Evolutionary conservation across 2,113 vertebrate species (phyloP).

Genomic region (Halcyon malimbica): DNA sequence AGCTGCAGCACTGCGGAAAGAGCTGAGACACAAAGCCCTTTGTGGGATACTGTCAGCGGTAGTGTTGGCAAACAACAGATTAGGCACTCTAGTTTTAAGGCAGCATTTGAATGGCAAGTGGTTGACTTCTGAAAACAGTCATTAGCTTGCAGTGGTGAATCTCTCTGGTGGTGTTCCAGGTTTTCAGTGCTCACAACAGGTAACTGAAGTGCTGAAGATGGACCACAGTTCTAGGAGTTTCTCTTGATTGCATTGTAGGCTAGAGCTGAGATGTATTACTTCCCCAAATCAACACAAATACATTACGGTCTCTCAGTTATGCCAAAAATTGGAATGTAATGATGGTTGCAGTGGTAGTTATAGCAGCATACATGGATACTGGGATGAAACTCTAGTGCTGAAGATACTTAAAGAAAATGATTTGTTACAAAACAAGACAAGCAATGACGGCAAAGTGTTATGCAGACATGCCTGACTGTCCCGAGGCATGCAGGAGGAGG

Average conservation of each 20-base stretch:
- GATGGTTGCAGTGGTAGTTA: slow-evolving; percentile 75
- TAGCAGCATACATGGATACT: slow-evolving; percentile 77
- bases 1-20: slow-evolving; percentile 66
- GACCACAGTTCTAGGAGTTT: slow-evolving; percentile 70
- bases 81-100: slow-evolving; percentile 89
- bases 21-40: slow-evolving; percentile 79
- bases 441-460: slow-evolving; percentile 68
- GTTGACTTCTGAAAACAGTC: slow-evolving; percentile 78
- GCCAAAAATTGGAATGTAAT: slow-evolving; percentile 78
- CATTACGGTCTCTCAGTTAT: slow-evolving; percentile 62
- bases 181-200: slow-evolving; percentile 74
- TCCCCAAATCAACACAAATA: slow-evolving; percentile 72
- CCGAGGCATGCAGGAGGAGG: slow-evolving; percentile 81
- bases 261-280: slow-evolving; percentile 76
- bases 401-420: slow-evolving; percentile 64
- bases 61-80: slow-evolving; percentile 81
- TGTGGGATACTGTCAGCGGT: slow-evolving; percentile 75
- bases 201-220: slow-evolving; percentile 72
- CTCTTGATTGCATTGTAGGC: slow-evolving; percentile 67
- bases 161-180: slow-evolving; percentile 71
- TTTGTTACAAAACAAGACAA: slow-evolving; percentile 71
- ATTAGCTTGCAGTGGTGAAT: slow-evolving; percentile 72
- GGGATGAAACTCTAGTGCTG: slow-evolving; percentile 76
- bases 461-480: slow-evolving; percentile 73
- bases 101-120: slow-evolving; percentile 83